phyloP scores from a whole-genome alignment of 2,888 invertebrate species.

The Meghimatium bilineatum region DNA sequence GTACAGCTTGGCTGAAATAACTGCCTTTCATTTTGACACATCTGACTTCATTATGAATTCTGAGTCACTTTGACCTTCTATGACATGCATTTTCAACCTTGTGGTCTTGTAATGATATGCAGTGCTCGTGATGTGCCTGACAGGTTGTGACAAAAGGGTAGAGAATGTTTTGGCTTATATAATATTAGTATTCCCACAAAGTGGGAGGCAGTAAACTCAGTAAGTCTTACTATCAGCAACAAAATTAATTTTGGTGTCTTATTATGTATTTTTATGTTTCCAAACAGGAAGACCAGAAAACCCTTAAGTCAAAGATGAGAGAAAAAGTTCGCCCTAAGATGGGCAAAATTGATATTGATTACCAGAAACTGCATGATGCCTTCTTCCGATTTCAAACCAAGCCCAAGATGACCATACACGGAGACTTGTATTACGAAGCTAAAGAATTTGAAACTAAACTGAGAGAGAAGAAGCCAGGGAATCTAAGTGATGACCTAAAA shows the following conservation, averaged over 20 bases:
- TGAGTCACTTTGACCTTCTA: too few species aligned
- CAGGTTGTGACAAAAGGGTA: too few species aligned
- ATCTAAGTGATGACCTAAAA: constrained; percentile 94
- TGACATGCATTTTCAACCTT: too few species aligned
- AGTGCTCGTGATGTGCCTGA: too few species aligned
- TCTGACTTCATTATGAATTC: too few species aligned
- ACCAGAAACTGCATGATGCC: constrained; percentile 99
- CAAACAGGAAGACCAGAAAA: constrained; percentile 75
- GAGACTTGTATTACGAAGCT: constrained; percentile 98
- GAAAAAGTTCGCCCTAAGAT: constrained; percentile 97
- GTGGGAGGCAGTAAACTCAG: too few species aligned
- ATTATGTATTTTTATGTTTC: neutral
- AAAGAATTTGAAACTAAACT: constrained; percentile 98
- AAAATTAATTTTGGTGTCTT: neutral
- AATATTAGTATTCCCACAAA: too few species aligned
- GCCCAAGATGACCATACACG: constrained; percentile 98
- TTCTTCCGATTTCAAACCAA: constrained; percentile 99
- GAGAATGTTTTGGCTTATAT: too few species aligned
- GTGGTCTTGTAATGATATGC: too few species aligned
- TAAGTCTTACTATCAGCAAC: too few species aligned
- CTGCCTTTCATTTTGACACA: too few species aligned
- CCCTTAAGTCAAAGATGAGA: constrained; percentile 94
- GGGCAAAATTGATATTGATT: constrained; percentile 99
- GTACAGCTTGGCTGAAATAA: too few species aligned
- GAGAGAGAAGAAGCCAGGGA: constrained; percentile 98